Percentiles rank a stretch among this genome's conserved stretches.
phyloP scores from a whole-genome alignment of 1,140 invertebrate species.

The Cotesia chilonis region DNA sequence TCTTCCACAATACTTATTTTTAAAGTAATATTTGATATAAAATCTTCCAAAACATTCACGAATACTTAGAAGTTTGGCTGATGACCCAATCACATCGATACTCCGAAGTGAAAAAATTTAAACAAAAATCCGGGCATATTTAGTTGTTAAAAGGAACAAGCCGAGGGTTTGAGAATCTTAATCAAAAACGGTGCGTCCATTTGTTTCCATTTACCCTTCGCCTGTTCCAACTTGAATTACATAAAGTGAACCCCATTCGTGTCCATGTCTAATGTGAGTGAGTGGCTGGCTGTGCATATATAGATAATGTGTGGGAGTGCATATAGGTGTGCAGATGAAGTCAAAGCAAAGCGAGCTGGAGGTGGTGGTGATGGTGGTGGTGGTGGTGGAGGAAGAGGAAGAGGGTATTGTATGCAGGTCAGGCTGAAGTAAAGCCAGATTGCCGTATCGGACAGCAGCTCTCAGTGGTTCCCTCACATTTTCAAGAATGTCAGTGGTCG shows the following conservation, averaged over 20 bases:
- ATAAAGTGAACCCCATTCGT: not conserved
- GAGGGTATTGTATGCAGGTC: not conserved
- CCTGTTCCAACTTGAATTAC: slow-evolving; percentile 15
- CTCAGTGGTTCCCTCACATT: slow-evolving; percentile 11
- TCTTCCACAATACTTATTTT: no score
- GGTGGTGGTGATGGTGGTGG: no score
- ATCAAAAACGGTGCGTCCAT: no score
- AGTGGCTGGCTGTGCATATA: not conserved
- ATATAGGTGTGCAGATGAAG: not conserved
- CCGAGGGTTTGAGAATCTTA: no score
- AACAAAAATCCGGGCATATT: no score
- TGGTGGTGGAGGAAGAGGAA: no score
- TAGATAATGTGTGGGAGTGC: not conserved
- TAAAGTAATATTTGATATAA: no score
- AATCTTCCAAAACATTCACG: no score
- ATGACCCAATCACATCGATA: no score
- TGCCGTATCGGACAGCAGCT: not conserved
- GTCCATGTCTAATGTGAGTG: not conserved
- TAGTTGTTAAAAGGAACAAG: no score
- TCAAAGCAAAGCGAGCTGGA: not conserved
- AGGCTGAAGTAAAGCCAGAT: slow-evolving; percentile 26
- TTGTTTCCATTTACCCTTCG: not conserved
- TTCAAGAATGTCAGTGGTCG: slow-evolving; percentile 17
- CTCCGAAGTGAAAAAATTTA: no score
- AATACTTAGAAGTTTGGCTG: no score